Conservation (phyloP, 2,113 vertebrate genomes). For the Pterocles orientalis region DNA sequence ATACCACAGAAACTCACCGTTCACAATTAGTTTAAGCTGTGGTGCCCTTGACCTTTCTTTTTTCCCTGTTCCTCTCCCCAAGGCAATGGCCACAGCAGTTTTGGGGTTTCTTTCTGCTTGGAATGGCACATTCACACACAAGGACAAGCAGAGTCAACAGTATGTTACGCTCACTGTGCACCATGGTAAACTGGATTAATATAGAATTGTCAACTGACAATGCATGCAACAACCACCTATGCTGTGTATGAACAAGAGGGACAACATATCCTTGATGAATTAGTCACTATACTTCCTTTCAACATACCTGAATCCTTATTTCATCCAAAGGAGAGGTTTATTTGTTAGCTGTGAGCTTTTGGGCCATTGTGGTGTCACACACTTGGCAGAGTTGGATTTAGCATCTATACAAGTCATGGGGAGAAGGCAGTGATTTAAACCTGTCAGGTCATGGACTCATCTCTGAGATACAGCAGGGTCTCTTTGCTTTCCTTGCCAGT, state of each 20-base stretch:
- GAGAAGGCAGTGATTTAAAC: background rate
- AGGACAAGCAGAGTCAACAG: background rate
- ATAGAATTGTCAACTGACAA: background rate
- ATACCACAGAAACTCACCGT: background rate
- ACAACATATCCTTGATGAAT: background rate
- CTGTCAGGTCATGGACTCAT: background rate
- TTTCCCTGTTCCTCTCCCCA: background rate
- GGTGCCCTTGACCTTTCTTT: background rate
- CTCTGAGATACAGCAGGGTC: background rate
- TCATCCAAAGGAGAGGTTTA: background rate
- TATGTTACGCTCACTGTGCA: background rate
- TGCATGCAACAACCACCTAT: background rate
- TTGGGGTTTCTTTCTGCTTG: background rate
- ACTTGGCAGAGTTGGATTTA: background rate
- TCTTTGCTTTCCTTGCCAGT: background rate
- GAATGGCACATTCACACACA: background rate
- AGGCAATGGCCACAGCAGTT: background rate
- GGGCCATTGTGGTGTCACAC: background rate
- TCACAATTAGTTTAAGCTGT: background rate
- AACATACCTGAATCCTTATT: background rate
- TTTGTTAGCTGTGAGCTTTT: background rate
- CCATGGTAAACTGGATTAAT: background rate
- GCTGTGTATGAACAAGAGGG: background rate
- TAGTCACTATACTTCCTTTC: background rate
- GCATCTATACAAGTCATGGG: background rate